Evolutionary conservation across 2,888 invertebrate species (phyloP).

Genomic region (Hydroisotoma schaefferi): DNA sequence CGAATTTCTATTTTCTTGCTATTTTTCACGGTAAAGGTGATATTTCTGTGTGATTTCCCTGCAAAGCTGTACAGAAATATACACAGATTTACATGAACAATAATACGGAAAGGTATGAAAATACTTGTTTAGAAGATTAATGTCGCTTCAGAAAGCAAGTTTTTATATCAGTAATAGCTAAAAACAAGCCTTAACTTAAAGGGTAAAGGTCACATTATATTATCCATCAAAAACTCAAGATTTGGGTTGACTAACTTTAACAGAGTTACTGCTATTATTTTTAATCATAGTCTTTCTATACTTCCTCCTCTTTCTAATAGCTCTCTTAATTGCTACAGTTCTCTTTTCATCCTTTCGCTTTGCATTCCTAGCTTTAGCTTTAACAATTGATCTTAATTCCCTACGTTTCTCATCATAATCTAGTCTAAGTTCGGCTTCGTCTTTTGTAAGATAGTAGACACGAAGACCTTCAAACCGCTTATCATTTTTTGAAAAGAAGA

Average conservation of each 20-base stretch:
- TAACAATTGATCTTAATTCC: conserved; percentile 41
- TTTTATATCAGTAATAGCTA: too few relatives aligned
- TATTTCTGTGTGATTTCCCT: too few relatives aligned
- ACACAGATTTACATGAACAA: too few relatives aligned
- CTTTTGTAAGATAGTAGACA: conserved; percentile 32
- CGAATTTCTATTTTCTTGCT: too few relatives aligned
- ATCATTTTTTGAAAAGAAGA: conserved; percentile 42
- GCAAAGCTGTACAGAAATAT: too few relatives aligned
- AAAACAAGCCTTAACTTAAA: too few relatives aligned
- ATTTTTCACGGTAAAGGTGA: too few relatives aligned
- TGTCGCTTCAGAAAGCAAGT: too few relatives aligned
- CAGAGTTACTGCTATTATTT: conserved; percentile 21
- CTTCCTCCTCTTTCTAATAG: conserved; percentile 34
- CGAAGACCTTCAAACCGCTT: conserved; percentile 33
- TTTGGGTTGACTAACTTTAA: background rate
- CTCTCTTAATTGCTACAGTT: conserved; percentile 33
- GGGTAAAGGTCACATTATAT: too few relatives aligned
- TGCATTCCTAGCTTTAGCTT: conserved; percentile 42
- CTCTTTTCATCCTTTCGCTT: conserved; percentile 45
- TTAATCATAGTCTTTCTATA: conserved; percentile 19
- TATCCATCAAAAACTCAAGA: too few relatives aligned
- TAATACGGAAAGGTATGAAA: too few relatives aligned
- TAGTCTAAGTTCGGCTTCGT: conserved; percentile 23
- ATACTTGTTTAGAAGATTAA: too few relatives aligned
- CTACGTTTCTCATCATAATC: conserved; percentile 38